These are phyloP conservation scores for Enhydra lutris DNA, from an alignment of 2,113 vertebrate species.

Conservation along the genomic window DNA sequence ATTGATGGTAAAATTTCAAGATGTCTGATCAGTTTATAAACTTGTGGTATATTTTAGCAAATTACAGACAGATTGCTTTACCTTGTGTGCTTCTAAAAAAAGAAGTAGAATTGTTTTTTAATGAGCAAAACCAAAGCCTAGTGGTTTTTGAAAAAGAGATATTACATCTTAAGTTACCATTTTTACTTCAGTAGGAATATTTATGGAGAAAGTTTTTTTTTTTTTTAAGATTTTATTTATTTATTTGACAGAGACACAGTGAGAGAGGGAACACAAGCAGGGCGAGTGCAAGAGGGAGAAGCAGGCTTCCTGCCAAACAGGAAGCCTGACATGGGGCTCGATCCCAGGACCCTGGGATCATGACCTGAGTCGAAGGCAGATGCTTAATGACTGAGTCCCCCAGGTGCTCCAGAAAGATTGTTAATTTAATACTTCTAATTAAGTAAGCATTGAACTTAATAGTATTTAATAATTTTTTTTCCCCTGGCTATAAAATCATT, in stretches of 20 bases:
- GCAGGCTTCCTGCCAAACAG: too few relatives aligned
- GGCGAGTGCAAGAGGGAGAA: too few relatives aligned
- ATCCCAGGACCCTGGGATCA: too few relatives aligned
- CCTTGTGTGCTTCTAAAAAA: background rate
- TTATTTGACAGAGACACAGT: too few relatives aligned
- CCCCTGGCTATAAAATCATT: background rate
- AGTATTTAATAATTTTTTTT: background rate
- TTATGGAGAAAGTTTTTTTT: background rate
- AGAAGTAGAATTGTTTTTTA: background rate
- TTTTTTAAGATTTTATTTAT: too few relatives aligned
- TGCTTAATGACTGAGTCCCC: too few relatives aligned
- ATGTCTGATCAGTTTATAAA: background rate
- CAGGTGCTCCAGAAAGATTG: background rate
- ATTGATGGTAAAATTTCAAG: background rate
- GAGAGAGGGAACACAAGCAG: too few relatives aligned
- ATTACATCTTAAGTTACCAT: constrained; percentile 7
- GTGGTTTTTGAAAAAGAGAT: background rate
- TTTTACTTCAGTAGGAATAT: background rate
- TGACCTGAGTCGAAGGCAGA: too few relatives aligned
- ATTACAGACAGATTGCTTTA: background rate
- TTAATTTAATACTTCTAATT: constrained; percentile 40
- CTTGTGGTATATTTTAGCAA: constrained; percentile 16
- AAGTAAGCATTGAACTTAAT: constrained; percentile 4
- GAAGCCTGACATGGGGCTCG: too few relatives aligned
- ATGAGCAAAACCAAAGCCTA: background rate